Evolutionary conservation across 2,888 invertebrate genomes (phyloP), one percentile per base, ranked within the genome.

Genomic region (Conchocele bisecta): DNA sequence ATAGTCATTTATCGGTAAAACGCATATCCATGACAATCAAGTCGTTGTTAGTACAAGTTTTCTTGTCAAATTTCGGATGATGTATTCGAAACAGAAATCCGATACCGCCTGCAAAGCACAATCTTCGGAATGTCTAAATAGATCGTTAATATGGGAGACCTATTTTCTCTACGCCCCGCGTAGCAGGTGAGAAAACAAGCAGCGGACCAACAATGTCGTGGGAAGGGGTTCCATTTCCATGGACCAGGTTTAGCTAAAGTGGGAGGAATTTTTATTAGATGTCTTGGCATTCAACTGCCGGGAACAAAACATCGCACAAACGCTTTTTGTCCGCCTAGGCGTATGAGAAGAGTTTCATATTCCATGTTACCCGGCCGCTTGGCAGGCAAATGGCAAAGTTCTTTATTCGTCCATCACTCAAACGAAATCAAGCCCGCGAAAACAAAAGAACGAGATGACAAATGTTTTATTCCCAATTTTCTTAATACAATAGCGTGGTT

Each of bases 31-130:
- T 69, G 76, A 76, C 76, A 76, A 72, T 76, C 71, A 73, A 66
- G 60, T 41, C 50, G 72, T 69, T 69, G 76, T 73, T 68, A 54
- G 65, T 72, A 76, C 76, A 76, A 76, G 76, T 69, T 70, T 73
- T 66, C 69, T 63, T 76, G 76, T 76, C 76, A 76, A 73, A 73
- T 76, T 73, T 72, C 46, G 66, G 67, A 76, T 76, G 76, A 76
- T 76, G 63, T 69, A 76, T 76, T 51, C 41, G 17, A 50, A 20
- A 41, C 24, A 37, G 76, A 33, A 76, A 76, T 46, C 33, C 33
- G 65, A 76, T 72, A 69, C 64, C 58, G 66, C 61, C 69, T 70
- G 76, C 65, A 69, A 70, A 73, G 67, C 56, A 68, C 69, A 66
- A 72, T 76, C 66, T 73, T 39, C 24, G 69, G 69, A 73, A 51